Evolutionary conservation across 2,113 vertebrate genomes (phyloP).

Genomic region (Protobothrops flavoviridis): DNA sequence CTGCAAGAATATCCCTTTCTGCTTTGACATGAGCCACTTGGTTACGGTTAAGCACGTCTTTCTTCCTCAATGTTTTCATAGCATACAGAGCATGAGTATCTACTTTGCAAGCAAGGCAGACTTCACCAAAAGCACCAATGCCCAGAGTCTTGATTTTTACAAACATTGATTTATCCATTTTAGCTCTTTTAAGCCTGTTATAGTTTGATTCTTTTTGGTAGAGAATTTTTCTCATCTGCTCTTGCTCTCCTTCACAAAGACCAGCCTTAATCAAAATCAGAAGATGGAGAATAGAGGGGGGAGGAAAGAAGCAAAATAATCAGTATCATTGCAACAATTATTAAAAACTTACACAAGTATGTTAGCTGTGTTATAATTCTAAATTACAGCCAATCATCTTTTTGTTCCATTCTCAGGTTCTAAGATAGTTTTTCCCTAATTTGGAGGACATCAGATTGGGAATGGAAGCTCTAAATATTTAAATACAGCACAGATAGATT

Average conservation of each 20-base stretch:
- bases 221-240: constrained; percentile 98
- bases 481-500: background rate
- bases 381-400: background rate
- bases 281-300: background rate
- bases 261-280: constrained; percentile 78
- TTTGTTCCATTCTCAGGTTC: background rate
- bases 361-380: background rate
- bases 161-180: constrained; percentile 99
- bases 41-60: constrained; percentile 94
- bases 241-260: constrained; percentile 91
- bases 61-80: constrained; percentile 97
- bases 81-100: constrained; percentile 94
- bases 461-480: background rate
- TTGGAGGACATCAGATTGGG: background rate
- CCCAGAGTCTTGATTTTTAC: constrained; percentile 96
- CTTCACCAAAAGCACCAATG: constrained; percentile 95
- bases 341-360: background rate
- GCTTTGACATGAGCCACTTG: constrained; percentile 99
- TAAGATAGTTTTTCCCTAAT: background rate
- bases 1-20: constrained; percentile 94
- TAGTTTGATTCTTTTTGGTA: constrained; percentile 99
- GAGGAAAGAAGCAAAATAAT: background rate
- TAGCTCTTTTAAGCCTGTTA: constrained; percentile 93
- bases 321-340: background rate
- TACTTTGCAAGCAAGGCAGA: constrained; percentile 95